Evolutionary conservation across 2,888 invertebrate genomes (phyloP).

Genomic region (Apocheima hispidaria): DNA sequence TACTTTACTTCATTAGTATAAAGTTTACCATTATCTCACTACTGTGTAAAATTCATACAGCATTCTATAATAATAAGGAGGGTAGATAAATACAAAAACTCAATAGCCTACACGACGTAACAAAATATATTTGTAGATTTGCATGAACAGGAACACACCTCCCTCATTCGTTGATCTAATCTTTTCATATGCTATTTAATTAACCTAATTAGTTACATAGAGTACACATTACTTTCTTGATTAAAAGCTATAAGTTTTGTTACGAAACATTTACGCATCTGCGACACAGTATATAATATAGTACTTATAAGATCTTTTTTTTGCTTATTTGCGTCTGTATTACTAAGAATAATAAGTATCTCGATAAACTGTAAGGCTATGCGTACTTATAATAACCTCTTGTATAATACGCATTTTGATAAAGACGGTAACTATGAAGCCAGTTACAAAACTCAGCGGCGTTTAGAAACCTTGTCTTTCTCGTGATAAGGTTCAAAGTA

Average conservation of each 20-base stretch:
- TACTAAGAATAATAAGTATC: constrained; percentile 1
- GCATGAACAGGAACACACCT: neutral
- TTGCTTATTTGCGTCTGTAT: neutral
- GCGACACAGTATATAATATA: neutral
- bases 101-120: neutral
- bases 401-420: constrained; percentile 1
- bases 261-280: constrained; percentile 15
- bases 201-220: constrained; percentile 36
- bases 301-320: neutral
- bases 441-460: neutral
- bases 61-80: no score
- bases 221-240: constrained; percentile 32
- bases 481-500: constrained; percentile 13
- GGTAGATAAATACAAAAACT: neutral
- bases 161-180: neutral
- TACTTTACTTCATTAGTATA: no score
- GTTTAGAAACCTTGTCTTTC: neutral
- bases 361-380: neutral
- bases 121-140: neutral
- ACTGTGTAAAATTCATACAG: no score
- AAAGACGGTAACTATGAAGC: constrained; percentile 3
- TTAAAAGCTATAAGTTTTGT: constrained; percentile 26
- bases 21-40: no score
- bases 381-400: neutral
- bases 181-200: constrained; percentile 27